A percentile compares a stretch with the other conserved stretches of the same genome.
Evolutionary conservation across 2,888 invertebrate species (phyloP).

Genomic region (Falcaria lacertinaria): DNA sequence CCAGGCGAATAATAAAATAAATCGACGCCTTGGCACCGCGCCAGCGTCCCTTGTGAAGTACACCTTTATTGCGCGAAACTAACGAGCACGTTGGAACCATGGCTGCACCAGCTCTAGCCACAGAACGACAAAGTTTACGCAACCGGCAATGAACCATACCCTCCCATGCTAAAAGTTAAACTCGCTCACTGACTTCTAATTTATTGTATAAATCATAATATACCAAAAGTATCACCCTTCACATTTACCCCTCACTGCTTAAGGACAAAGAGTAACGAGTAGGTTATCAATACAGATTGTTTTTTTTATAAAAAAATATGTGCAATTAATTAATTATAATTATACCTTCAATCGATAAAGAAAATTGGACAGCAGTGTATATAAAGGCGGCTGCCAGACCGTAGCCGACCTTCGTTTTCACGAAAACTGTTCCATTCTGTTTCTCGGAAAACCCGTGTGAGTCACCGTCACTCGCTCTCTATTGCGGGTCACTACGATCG

Average conservation of each 20-base stretch:
- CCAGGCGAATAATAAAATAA: slow-evolving; percentile 73
- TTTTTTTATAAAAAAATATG: too few species aligned
- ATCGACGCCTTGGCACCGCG: slow-evolving; percentile 67
- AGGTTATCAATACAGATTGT: too few species aligned
- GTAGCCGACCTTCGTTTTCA: slow-evolving; percentile 68
- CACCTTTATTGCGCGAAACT: slow-evolving; percentile 48
- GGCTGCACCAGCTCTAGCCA: slow-evolving; percentile 20
- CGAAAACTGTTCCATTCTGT: slow-evolving; percentile 63
- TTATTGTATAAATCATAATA: slow-evolving; percentile 40
- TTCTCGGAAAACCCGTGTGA: slow-evolving; percentile 79
- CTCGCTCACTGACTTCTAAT: not conserved
- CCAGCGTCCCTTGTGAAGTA: slow-evolving; percentile 71
- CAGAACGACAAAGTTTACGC: slow-evolving; percentile 24
- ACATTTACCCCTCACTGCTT: slow-evolving; percentile 23
- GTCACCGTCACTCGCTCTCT: slow-evolving; percentile 62
- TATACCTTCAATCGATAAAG: slow-evolving; percentile 13
- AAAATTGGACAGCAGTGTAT: slow-evolving; percentile 31
- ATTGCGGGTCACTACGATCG: slow-evolving; percentile 70
- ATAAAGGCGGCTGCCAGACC: slow-evolving; percentile 31
- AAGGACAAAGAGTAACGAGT: slow-evolving; percentile 40
- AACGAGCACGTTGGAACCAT: slow-evolving; percentile 32
- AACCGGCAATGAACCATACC: slow-evolving; percentile 27
- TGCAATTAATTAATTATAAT: too few species aligned
- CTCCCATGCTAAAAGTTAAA: slow-evolving; percentile 1
- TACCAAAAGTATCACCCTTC: slow-evolving; percentile 43